Percentiles rank a stretch among this genome's conserved stretches.
Conservation (phyloP, 2,888 invertebrate genomes). For the Aporophyla nigra region DNA sequence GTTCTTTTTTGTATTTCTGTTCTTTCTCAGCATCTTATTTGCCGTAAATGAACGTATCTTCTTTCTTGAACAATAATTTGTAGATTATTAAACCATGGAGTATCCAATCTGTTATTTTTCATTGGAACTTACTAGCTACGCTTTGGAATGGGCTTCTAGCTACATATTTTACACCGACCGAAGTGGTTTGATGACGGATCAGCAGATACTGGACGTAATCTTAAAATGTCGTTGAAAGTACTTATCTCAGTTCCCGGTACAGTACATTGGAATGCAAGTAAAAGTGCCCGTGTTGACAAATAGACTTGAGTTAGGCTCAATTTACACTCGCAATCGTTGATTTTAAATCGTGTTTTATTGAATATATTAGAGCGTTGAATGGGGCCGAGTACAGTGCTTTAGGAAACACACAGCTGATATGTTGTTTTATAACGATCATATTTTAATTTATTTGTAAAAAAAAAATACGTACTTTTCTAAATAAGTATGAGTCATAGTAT, state of each 20-base stretch:
- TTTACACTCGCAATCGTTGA: constrained; percentile 14
- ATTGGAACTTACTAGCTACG: not conserved
- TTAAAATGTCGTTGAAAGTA: not conserved
- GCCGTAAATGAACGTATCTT: too few species aligned
- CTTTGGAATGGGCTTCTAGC: not conserved
- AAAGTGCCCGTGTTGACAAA: constrained; percentile 42
- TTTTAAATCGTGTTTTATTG: constrained; percentile 1
- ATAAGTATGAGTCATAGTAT: not conserved
- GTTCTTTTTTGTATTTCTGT: too few species aligned
- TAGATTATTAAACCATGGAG: too few species aligned
- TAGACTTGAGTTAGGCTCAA: constrained; percentile 28
- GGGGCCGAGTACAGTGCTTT: not conserved
- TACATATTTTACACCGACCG: not conserved
- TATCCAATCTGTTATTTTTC: not conserved
- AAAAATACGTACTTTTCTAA: not conserved
- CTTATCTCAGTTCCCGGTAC: constrained; percentile 40
- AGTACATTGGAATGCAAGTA: constrained; percentile 48
- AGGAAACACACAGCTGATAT: not conserved
- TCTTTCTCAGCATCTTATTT: too few species aligned
- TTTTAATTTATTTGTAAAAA: not conserved
- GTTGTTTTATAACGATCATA: not conserved
- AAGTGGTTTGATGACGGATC: not conserved
- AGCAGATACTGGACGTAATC: not conserved
- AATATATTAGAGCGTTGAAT: not conserved
- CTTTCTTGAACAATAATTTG: not conserved